Base-by-base conservation (phyloP, 1,140 invertebrate species). In the Acromyrmex echinatior region DNA sequence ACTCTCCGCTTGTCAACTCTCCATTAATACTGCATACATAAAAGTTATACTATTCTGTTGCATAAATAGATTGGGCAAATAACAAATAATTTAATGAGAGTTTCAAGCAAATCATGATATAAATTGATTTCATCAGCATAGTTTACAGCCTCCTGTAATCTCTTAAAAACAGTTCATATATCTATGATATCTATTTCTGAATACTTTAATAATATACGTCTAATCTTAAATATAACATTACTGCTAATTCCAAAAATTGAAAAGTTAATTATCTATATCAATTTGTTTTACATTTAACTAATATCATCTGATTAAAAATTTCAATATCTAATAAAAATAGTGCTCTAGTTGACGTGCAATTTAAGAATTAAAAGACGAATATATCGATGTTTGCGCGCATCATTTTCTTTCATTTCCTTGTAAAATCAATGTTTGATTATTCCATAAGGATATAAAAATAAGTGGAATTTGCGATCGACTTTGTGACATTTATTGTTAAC, bases 91-190 rank as follows among this genome's bases (percentile, higher is more conserved):
- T 58, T n/a, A 81, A 81, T 65, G 65, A 70, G 45, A 56, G 14
- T 9, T 0, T 66, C 28, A 21, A 70, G 9, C n/a, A n/a, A 81
- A 25, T 12, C 16, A 39, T 35, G 21, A 51, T 14, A 60, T 73
- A 81, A 73, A 73, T 81, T 63, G 66, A 81, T 81, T 81, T 45
- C 3, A 81, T 71, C 31, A 65, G 7, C 62, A 35, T 10, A 58
- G 18, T 25, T 58, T 58, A 14, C 35, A 56, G 35, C 10, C 9
- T 45, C 9, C 7, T 45, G n/a, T 49, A 53, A 12, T 68, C 35
- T 71, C 25, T 71, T 71, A 28, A 71, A 81, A 81, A 31, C 21
- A 31, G 1, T 45, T 45, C 39, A 45, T 10, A 45, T 10, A 45
- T 45, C 9, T 9, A 45, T 35, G 31, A 39, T 39, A 39, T 39